These are phyloP conservation scores for Vidua macroura DNA, from an alignment of 2,113 vertebrate genomes.

Conservation along the genomic window DNA sequence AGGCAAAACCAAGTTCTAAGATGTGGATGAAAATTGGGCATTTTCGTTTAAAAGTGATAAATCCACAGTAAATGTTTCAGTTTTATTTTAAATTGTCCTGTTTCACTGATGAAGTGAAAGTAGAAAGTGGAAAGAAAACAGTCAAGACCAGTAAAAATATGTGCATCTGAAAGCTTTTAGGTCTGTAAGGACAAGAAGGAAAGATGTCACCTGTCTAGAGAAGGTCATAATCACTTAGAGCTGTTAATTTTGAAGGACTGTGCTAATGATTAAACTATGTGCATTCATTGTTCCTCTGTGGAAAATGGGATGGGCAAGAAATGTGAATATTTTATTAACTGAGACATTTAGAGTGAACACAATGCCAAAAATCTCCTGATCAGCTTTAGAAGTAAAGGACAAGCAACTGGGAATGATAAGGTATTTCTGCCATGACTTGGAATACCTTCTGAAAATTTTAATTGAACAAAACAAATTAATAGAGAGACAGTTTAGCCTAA, in stretches of 20 bases:
- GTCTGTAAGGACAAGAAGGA: not conserved
- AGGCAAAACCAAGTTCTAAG: not conserved
- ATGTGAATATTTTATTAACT: not conserved
- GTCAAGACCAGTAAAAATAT: not conserved
- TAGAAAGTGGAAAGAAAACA: not conserved
- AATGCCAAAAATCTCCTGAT: not conserved
- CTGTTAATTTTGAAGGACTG: not conserved
- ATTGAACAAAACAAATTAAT: not conserved
- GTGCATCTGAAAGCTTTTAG: not conserved
- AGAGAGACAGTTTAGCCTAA: not conserved
- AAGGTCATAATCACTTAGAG: not conserved
- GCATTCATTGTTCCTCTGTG: not conserved
- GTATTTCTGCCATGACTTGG: not conserved
- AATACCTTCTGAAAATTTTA: not conserved
- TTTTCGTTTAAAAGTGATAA: not conserved
- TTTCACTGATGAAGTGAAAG: not conserved
- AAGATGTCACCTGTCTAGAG: not conserved
- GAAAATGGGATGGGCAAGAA: not conserved
- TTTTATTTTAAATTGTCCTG: not conserved
- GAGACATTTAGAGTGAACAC: not conserved
- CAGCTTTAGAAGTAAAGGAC: not conserved
- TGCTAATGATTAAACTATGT: not conserved
- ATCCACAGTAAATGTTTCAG: fast-evolving
- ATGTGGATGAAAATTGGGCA: fast-evolving
- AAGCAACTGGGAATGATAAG: not conserved